phyloP scores from a whole-genome alignment of 2,888 invertebrate genomes.

The Drosophila borborema region DNA sequence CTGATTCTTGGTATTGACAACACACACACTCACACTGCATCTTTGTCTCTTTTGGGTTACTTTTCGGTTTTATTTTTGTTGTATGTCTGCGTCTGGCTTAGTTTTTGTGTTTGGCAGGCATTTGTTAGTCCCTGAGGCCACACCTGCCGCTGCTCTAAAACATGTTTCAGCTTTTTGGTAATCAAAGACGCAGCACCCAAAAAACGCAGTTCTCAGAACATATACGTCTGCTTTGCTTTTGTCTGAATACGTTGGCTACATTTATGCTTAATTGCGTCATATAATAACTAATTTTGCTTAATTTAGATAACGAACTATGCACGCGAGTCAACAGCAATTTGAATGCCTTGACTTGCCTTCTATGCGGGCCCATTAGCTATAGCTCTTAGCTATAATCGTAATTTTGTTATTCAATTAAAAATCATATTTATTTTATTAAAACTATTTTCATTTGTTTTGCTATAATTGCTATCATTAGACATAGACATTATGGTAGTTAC shows the following conservation, averaged over 20 bases:
- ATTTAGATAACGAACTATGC: slow-evolving; percentile 60
- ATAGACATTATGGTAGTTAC: not conserved
- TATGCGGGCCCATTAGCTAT: not conserved
- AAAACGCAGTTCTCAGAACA: slow-evolving; percentile 60
- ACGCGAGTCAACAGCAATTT: slow-evolving; percentile 11
- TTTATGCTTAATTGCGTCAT: slow-evolving; percentile 69
- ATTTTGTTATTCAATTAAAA: slow-evolving; percentile 10
- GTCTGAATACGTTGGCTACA: slow-evolving; percentile 44
- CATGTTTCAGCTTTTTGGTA: slow-evolving; percentile 64
- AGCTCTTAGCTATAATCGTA: slow-evolving; percentile 1
- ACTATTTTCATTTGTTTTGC: not conserved
- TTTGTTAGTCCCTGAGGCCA: slow-evolving; percentile 36
- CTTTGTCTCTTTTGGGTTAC: slow-evolving; percentile 14
- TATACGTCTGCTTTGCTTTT: slow-evolving; percentile 47
- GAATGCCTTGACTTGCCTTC: slow-evolving; percentile 4
- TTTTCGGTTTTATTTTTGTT: not conserved
- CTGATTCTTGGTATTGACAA: slow-evolving; percentile 63
- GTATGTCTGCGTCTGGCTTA: slow-evolving; percentile 38
- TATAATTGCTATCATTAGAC: slow-evolving; percentile 2
- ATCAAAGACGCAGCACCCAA: slow-evolving; percentile 39
- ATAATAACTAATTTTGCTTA: slow-evolving; percentile 58
- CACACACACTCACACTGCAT: slow-evolving; percentile 21
- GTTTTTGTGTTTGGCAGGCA: slow-evolving; percentile 34
- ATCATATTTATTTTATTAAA: not conserved
- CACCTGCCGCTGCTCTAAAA: slow-evolving; percentile 57